phyloP scores from a whole-genome alignment of 2,888 invertebrate species.

The Agrotis ipsilon region DNA sequence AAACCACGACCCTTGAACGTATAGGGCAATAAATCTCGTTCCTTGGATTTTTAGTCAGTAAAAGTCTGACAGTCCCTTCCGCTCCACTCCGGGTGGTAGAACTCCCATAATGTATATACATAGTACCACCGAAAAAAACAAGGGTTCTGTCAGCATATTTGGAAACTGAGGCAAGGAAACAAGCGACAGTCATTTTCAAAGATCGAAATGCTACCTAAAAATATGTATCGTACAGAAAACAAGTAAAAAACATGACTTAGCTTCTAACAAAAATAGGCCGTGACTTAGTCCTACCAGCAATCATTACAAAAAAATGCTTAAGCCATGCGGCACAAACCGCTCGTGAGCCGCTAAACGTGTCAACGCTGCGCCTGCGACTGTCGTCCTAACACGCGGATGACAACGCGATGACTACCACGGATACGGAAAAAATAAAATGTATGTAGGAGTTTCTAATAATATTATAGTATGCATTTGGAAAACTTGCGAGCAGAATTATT shows the following conservation, averaged over 20 bases:
- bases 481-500: constrained; percentile 4
- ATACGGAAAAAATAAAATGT: constrained; percentile 47
- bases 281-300: not conserved
- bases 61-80: too few relatives aligned
- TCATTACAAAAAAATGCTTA: constrained; percentile 23
- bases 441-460: constrained; percentile 23
- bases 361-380: constrained; percentile 60
- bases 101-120: too few relatives aligned
- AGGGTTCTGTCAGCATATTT: too few relatives aligned
- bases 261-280: constrained; percentile 10
- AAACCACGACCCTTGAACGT: too few relatives aligned
- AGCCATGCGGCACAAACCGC: constrained; percentile 63
- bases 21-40: too few relatives aligned
- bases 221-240: too few relatives aligned
- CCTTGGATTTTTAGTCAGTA: too few relatives aligned
- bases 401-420: constrained; percentile 50
- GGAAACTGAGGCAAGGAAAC: too few relatives aligned
- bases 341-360: constrained; percentile 65
- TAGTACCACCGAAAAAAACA: not conserved
- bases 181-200: too few relatives aligned
- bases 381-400: constrained; percentile 26
- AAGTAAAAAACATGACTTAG: not conserved
- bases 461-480: constrained; percentile 1
- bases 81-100: too few relatives aligned
- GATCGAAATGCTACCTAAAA: too few relatives aligned